A percentile compares a stretch with the other conserved stretches of the same genome.
These are phyloP conservation scores for Drosophila persimilis DNA, from an alignment of 1,140 invertebrate genomes.

Conservation along the genomic window DNA sequence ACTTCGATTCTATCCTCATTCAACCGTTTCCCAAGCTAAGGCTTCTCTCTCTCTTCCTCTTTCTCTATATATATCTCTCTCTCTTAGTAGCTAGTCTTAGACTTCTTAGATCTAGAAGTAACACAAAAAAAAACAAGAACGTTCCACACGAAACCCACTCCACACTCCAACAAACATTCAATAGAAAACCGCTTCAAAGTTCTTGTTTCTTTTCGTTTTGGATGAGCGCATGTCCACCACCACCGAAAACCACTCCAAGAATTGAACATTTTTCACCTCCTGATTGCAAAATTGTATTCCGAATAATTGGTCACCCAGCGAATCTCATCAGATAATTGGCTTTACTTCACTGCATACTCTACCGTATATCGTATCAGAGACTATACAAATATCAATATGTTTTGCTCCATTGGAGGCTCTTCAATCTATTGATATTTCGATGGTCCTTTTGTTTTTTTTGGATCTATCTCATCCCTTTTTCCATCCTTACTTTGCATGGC, in stretches of 20 bases:
- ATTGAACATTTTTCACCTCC: slow-evolving; percentile 7
- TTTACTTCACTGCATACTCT: slow-evolving; percentile 23
- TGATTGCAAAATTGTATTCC: slow-evolving; percentile 20
- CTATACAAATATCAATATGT: neutral
- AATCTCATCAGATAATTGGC: slow-evolving; percentile 56
- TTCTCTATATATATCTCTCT: slow-evolving; percentile 15
- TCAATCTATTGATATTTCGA: too few relatives aligned
- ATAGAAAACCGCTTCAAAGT: slow-evolving; percentile 31
- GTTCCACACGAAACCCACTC: slow-evolving; percentile 4
- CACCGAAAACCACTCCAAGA: slow-evolving; percentile 25
- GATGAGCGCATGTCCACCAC: slow-evolving; percentile 51
- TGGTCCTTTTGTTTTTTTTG: too few relatives aligned
- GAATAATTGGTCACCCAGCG: slow-evolving; percentile 30
- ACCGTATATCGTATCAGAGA: neutral
- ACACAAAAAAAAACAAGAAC: slow-evolving; percentile 4
- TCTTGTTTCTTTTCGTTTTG: slow-evolving; percentile 22
- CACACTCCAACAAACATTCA: slow-evolving; percentile 25
- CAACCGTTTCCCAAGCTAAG: slow-evolving; percentile 15
- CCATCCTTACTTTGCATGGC: slow-evolving; percentile 66
- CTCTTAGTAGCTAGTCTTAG: slow-evolving; percentile 20
- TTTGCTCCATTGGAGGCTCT: too few relatives aligned
- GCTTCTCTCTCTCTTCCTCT: slow-evolving; percentile 11
- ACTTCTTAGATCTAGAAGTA: slow-evolving; percentile 16
- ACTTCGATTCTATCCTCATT: slow-evolving; percentile 1
- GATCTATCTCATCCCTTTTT: slow-evolving; percentile 27